These are phyloP conservation scores for Drosophila multiciliata DNA, from an alignment of 2,888 invertebrate species.

Conservation along the genomic window DNA sequence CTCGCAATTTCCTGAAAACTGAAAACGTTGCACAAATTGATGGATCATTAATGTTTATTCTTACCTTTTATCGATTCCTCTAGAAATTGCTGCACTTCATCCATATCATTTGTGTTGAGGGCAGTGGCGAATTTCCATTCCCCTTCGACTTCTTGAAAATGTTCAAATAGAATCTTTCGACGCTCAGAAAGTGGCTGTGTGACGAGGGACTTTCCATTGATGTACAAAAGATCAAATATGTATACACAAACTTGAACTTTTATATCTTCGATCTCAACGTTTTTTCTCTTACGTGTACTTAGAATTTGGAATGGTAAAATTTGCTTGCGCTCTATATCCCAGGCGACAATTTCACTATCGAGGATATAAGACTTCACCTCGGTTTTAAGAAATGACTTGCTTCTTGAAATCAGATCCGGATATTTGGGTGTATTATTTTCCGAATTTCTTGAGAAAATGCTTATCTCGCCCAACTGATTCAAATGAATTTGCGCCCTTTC, in stretches of 20 bases:
- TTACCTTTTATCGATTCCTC: slow-evolving; percentile 96
- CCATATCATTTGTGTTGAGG: slow-evolving; percentile 92
- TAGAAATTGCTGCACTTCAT: slow-evolving; percentile 96
- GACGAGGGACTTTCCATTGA: slow-evolving; percentile 95
- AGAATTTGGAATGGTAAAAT: slow-evolving; percentile 98
- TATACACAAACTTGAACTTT: slow-evolving; percentile 95
- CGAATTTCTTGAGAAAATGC: slow-evolving; percentile 97
- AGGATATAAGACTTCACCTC: slow-evolving; percentile 93
- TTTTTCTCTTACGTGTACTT: slow-evolving; percentile 97
- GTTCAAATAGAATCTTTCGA: slow-evolving; percentile 89
- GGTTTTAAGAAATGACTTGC: slow-evolving; percentile 87
- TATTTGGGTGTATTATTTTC: slow-evolving; percentile 97
- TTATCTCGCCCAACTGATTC: slow-evolving; percentile 88
- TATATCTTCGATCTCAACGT: slow-evolving; percentile 86
- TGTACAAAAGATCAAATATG: slow-evolving; percentile 97
- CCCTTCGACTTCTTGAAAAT: slow-evolving; percentile 90
- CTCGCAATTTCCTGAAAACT: slow-evolving; percentile 93
- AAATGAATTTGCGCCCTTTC: slow-evolving; percentile 98
- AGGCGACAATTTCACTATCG: slow-evolving; percentile 99
- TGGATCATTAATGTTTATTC: not conserved
- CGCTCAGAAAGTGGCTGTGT: slow-evolving; percentile 90
- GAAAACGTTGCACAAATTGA: not conserved
- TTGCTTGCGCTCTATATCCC: slow-evolving; percentile 93
- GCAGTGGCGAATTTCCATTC: slow-evolving; percentile 95
- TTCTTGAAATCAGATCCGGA: slow-evolving; percentile 94